Conservation (phyloP, 2,113 vertebrate genomes). For the Saiga tatarica region DNA sequence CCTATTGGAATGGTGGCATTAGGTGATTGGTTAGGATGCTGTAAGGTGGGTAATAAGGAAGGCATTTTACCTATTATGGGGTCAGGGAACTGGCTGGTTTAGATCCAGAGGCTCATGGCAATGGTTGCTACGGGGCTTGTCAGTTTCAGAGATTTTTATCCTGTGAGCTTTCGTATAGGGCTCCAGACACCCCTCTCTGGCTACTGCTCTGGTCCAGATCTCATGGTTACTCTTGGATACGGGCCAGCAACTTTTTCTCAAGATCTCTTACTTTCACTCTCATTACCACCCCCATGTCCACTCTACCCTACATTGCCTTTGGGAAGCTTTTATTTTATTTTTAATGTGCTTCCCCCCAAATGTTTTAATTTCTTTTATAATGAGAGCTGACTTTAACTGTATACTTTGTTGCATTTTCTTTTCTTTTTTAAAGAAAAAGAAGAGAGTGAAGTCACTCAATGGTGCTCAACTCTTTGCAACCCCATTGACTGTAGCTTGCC, state of each 20-base stretch:
- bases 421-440: background rate
- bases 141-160: background rate
- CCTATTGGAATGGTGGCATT: background rate
- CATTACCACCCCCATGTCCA: background rate
- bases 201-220: background rate
- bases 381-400: background rate
- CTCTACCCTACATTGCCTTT: background rate
- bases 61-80: background rate
- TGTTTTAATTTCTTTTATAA: background rate
- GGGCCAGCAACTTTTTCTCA: background rate
- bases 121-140: background rate
- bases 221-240: background rate
- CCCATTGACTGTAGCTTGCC: background rate
- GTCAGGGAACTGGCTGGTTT: background rate
- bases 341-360: background rate
- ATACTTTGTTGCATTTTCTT: background rate
- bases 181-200: background rate
- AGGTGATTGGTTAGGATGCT: background rate
- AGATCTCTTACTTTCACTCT: background rate
- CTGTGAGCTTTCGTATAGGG: background rate
- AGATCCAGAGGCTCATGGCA: background rate
- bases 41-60: background rate
- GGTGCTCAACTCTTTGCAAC: background rate
- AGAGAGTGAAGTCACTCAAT: background rate
- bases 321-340: background rate